phyloP scores from a whole-genome alignment of 2,113 vertebrate species.

The Myrmecophaga tridactyla region DNA sequence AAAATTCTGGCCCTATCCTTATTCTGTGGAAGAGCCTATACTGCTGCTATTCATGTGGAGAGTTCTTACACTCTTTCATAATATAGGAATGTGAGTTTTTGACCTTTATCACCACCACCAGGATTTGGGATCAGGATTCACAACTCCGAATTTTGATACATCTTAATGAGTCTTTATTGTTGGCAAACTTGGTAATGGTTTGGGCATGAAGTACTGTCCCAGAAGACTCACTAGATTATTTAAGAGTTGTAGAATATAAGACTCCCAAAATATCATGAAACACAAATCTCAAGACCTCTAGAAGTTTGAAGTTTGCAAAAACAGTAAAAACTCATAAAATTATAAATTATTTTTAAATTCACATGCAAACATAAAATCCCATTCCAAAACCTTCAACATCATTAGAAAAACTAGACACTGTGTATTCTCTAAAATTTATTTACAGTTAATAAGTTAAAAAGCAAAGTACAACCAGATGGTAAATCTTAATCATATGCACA shows the following conservation, averaged over 20 bases:
- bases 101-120: background rate
- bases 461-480: constrained; percentile 73
- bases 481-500: constrained; percentile 76
- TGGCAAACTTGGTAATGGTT: constrained; percentile 10
- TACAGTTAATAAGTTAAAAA: constrained; percentile 81
- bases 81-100: background rate
- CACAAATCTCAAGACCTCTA: constrained; percentile 6
- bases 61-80: background rate
- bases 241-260: background rate
- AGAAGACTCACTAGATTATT: background rate
- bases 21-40: background rate
- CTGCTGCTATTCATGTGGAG: background rate
- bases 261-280: background rate
- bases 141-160: constrained; percentile 6
- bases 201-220: background rate
- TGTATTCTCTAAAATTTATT: constrained; percentile 79
- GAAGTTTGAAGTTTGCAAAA: background rate
- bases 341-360: constrained; percentile 28
- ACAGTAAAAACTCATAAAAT: constrained; percentile 3
- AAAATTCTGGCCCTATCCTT: background rate
- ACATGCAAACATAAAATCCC: constrained; percentile 44
- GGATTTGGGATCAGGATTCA: background rate
- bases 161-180: background rate
- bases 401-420: constrained; percentile 58
- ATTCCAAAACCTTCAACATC: constrained; percentile 39